Evolutionary conservation across 2,888 invertebrate species (phyloP).

Genomic region (Troilus luridus): DNA sequence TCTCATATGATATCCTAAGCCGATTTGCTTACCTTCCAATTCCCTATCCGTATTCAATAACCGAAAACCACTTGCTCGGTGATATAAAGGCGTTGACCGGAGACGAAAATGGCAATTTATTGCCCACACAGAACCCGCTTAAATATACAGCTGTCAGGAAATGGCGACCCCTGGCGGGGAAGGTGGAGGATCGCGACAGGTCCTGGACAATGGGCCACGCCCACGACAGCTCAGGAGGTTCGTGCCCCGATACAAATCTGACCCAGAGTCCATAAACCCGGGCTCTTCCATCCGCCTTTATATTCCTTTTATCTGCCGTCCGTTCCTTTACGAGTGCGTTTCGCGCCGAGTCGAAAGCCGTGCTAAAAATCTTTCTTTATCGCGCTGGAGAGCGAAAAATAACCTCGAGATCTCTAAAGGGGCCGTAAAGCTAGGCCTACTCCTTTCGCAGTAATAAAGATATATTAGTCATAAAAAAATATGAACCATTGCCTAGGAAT

Average conservation of each 20-base stretch:
- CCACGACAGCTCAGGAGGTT: slow-evolving; percentile 45
- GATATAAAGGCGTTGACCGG: neutral
- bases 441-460: slow-evolving; percentile 23
- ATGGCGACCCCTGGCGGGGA: slow-evolving; percentile 8
- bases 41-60: neutral
- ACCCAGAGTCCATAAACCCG: slow-evolving; percentile 18
- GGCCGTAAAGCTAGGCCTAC: slow-evolving; percentile 44
- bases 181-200: slow-evolving; percentile 28
- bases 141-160: slow-evolving; percentile 23
- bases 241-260: slow-evolving; percentile 47
- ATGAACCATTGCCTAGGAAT: neutral
- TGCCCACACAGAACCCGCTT: neutral
- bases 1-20: neutral
- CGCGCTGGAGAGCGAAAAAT: slow-evolving; percentile 22
- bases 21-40: neutral
- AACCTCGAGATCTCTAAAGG: neutral
- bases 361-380: slow-evolving; percentile 42
- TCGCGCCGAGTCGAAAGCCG: slow-evolving; percentile 38
- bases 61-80: neutral
- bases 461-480: slow-evolving; percentile 22
- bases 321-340: slow-evolving; percentile 46
- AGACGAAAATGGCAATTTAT: neutral
- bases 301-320: slow-evolving; percentile 30
- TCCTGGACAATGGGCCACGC: slow-evolving; percentile 48
- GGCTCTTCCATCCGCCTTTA: slow-evolving; percentile 34